phyloP scores from a whole-genome alignment of 64 coral and sea anemone species.

The Montipora foliosa region DNA sequence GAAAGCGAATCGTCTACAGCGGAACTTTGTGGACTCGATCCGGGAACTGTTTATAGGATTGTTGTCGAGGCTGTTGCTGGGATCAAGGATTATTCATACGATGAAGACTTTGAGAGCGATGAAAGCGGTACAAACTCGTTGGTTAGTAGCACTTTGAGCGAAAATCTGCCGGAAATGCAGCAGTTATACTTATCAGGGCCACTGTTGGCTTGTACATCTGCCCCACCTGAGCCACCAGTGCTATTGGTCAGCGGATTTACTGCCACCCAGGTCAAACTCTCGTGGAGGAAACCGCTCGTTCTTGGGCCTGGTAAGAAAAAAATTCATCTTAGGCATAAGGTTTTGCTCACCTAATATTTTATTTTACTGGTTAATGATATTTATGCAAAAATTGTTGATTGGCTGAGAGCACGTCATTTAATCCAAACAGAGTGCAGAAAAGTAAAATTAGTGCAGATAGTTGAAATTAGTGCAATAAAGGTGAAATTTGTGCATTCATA shows the following conservation, averaged over 20 bases:
- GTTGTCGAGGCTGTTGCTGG: constrained; percentile 69
- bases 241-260: constrained; percentile 71
- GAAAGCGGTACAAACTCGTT: constrained; percentile 16
- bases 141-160: constrained; percentile 38
- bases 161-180: constrained; percentile 12
- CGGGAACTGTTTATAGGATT: constrained; percentile 76
- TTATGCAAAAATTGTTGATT: no score
- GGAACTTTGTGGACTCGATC: constrained; percentile 62
- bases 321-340: no score
- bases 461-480: no score
- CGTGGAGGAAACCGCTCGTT: constrained; percentile 68
- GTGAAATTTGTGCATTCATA: no score
- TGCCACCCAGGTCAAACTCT: constrained; percentile 63
- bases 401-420: no score
- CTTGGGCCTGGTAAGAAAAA: constrained; percentile 48
- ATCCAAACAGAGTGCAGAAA: no score
- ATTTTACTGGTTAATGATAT: no score
- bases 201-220: constrained; percentile 57
- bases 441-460: no score
- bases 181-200: constrained; percentile 53
- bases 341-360: no score
- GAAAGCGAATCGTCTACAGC: not conserved
- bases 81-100: constrained; percentile 50
- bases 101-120: constrained; percentile 29
- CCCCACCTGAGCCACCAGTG: constrained; percentile 69